Evolutionary conservation across 2,113 vertebrate species (phyloP), one percentile per base, ranked within the genome.

Genomic region (Grammomys surdaster): DNA sequence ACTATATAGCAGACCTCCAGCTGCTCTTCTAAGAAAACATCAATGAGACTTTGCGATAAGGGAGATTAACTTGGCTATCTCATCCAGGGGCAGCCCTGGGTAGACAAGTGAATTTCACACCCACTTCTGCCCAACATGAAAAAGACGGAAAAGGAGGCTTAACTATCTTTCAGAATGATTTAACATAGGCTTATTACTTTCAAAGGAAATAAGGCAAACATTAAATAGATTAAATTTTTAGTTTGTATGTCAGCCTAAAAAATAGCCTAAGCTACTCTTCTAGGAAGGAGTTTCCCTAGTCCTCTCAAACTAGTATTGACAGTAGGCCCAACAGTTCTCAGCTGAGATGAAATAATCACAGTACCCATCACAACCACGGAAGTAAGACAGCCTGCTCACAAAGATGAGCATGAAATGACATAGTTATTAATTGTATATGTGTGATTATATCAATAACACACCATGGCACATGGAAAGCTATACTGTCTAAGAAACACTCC

Each of bases 11-110:
- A 98, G 98, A 98, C 97, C 95, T 98, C 98, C 99, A 99, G 99
- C 99, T 99, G 98, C 98, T 99, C 95, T 80, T 98, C 98, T 98
- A 98, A 98, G 97, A 97, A 98, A 98, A 99, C 98, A 98, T 98
- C 98, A 98, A 98, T 98, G 98, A 98, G 98, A 98, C 97, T 95
- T 84, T 98, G 98, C 97, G 98, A 98, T 98, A 98, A 98, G 98
- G 97, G 97, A 98, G 98, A 98, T 98, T 98, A 99, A 98, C 97
- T 94, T 96, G 96, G 97, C 98, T 98, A 98, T 98, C 98, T 98
- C 87, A 98, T 95, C 98, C 98, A 95, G 89, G 51, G 94, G 92
- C 92, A 97, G 96, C 95, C 76, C 78, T 54, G 65, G 58, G 95
- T 33, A 97, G 96, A 96, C 89, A 94, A 96, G 90, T 73, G 75